Percentiles rank a stretch among this genome's conserved stretches.
Conservation (phyloP, 92 coral and sea anemone genomes). For the Porites evermanni region DNA sequence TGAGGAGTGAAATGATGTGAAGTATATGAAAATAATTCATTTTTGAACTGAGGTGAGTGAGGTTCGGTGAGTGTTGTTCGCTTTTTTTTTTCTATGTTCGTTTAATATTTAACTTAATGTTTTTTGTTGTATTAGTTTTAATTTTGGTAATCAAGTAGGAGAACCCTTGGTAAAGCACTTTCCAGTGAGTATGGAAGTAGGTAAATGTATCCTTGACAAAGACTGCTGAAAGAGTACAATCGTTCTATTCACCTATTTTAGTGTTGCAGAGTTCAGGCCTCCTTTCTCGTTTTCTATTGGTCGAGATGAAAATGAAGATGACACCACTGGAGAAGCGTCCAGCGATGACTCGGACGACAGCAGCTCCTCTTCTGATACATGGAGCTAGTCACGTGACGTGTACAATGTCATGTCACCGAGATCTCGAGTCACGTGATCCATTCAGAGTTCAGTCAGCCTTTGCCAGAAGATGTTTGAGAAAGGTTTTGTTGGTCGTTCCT, state of each 20-base stretch:
- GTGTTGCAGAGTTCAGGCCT: slow-evolving; percentile 31
- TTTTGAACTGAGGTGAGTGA: too few relatives aligned
- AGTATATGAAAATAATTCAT: too few relatives aligned
- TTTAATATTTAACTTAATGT: neutral
- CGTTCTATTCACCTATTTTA: neutral
- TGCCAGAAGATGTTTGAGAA: neutral
- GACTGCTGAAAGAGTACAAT: too few relatives aligned
- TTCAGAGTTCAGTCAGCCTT: neutral
- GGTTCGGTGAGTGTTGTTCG: slow-evolving; percentile 12
- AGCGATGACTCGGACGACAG: slow-evolving; percentile 60
- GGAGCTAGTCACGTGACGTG: slow-evolving; percentile 3
- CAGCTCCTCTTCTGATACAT: slow-evolving; percentile 35
- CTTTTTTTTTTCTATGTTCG: too few relatives aligned
- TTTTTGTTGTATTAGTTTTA: neutral
- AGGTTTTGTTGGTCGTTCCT: neutral
- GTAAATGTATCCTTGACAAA: too few relatives aligned
- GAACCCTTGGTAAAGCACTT: too few relatives aligned
- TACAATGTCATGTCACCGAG: neutral
- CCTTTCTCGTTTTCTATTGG: slow-evolving; percentile 54
- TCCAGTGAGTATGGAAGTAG: too few relatives aligned
- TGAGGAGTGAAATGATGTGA: too few relatives aligned
- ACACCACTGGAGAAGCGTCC: slow-evolving; percentile 77
- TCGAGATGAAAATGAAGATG: slow-evolving; percentile 80
- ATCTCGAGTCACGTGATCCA: neutral
- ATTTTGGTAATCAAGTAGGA: neutral